These are phyloP conservation scores for Cinclus mexicanus DNA, from an alignment of 2,113 vertebrate genomes.

Conservation along the genomic window DNA sequence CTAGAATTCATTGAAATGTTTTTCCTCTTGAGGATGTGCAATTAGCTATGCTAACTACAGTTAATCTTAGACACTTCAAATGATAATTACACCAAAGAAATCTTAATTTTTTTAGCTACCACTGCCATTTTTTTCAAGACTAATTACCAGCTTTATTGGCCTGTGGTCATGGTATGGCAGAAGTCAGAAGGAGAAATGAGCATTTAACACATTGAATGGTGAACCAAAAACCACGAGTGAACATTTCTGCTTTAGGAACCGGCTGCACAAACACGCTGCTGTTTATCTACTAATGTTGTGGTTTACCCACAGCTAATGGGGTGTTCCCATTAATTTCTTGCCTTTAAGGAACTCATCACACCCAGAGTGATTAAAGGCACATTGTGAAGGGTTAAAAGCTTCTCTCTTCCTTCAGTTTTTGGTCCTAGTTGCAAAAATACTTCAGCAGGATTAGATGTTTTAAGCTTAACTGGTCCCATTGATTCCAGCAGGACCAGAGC, in stretches of 20 bases:
- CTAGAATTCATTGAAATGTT: not conserved
- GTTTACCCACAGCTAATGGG: constrained; percentile 70
- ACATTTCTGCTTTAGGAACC: constrained; percentile 66
- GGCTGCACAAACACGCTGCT: constrained; percentile 69
- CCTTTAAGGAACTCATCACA: constrained; percentile 66
- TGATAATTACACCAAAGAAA: not conserved
- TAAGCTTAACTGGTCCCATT: constrained; percentile 18
- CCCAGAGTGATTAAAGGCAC: constrained; percentile 70
- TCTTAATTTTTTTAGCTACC: constrained; percentile 21
- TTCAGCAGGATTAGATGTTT: not conserved
- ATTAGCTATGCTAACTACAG: not conserved
- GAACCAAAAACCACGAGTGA: constrained; percentile 57
- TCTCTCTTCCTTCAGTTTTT: constrained; percentile 52
- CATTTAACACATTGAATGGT: constrained; percentile 48
- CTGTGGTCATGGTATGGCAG: constrained; percentile 44
- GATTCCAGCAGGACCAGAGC: constrained; percentile 31
- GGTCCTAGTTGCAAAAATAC: not conserved
- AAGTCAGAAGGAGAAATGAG: constrained; percentile 62
- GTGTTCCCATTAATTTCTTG: constrained; percentile 67
- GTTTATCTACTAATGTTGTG: constrained; percentile 69
- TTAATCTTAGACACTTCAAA: not conserved
- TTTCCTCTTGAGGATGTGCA: not conserved
- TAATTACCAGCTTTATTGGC: constrained; percentile 54
- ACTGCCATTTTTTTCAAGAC: constrained; percentile 35
- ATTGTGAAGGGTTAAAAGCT: constrained; percentile 47